Evolutionary conservation across 2,888 invertebrate genomes (phyloP).

Genomic region (Palloptera scutellata): DNA sequence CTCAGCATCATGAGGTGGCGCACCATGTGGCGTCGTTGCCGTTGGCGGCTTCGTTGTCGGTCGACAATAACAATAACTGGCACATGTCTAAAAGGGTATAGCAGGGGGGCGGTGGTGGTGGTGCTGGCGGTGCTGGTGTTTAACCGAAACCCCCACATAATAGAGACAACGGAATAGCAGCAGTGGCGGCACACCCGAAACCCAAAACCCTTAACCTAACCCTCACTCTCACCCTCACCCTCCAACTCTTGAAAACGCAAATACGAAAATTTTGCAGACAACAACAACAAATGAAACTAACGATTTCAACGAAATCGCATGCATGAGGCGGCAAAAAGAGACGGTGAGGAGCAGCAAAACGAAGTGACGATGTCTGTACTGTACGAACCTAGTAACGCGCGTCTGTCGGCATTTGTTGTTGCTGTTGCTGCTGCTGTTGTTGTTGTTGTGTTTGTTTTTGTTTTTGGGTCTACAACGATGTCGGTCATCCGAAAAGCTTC

Average conservation of each 20-base stretch:
- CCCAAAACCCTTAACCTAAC: too few relatives aligned
- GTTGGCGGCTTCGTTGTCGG: background rate
- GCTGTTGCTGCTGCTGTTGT: too few relatives aligned
- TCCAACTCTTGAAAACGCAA: too few relatives aligned
- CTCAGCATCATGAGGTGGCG: slow-evolving; percentile 20
- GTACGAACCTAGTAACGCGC: slow-evolving; percentile 35
- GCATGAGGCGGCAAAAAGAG: too few relatives aligned
- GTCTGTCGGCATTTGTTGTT: background rate
- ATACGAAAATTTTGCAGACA: too few relatives aligned
- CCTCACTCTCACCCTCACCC: too few relatives aligned
- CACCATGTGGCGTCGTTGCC: slow-evolving; percentile 14
- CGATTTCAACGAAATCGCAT: too few relatives aligned
- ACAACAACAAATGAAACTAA: too few relatives aligned
- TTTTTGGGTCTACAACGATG: slow-evolving; percentile 7
- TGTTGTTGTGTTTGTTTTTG: too few relatives aligned
- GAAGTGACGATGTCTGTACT: slow-evolving; percentile 8
- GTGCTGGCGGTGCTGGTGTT: background rate
- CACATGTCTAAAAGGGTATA: slow-evolving; percentile 48
- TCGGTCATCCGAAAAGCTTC: background rate
- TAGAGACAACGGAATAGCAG: background rate
- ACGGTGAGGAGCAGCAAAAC: slow-evolving; percentile 2
- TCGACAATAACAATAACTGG: slow-evolving; percentile 36
- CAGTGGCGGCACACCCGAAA: background rate
- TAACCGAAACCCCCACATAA: background rate
- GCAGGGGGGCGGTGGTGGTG: slow-evolving; percentile 2